phyloP scores from a whole-genome alignment of 92 coral and sea anemone species.

The Bergia sp. region DNA sequence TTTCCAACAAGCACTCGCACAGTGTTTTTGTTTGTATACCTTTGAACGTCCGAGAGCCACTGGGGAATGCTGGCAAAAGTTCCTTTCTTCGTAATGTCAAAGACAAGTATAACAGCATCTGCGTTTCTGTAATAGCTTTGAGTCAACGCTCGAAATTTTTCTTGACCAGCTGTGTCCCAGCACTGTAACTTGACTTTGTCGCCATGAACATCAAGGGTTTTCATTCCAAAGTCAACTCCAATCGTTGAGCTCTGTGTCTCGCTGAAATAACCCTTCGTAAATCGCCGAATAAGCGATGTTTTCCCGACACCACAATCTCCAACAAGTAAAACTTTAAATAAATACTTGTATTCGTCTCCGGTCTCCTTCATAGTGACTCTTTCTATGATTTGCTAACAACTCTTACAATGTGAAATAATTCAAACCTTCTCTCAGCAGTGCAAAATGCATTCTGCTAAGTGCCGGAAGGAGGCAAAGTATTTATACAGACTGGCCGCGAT shows the following conservation, averaged over 20 bases:
- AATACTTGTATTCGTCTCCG: conserved; percentile 75
- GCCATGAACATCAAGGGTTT: conserved; percentile 88
- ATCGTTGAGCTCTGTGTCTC: conserved; percentile 90
- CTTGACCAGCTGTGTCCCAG: conserved; percentile 99
- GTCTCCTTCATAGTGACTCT: conserved; percentile 51
- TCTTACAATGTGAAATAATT: neutral
- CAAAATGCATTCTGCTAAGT: conserved; percentile 8
- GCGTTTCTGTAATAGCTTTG: conserved; percentile 96
- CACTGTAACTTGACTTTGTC: conserved; percentile 96
- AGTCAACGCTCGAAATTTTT: conserved; percentile 86
- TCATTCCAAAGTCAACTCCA: conserved; percentile 92
- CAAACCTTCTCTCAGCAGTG: conserved; percentile 11
- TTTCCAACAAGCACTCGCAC: conserved; percentile 95
- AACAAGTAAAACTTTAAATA: conserved; percentile 89
- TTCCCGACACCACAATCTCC: conserved; percentile 99
- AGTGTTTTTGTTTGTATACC: conserved; percentile 73
- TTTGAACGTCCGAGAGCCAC: conserved; percentile 94
- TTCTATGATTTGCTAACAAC: neutral
- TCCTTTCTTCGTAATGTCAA: conserved; percentile 94
- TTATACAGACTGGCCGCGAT: conserved; percentile 27
- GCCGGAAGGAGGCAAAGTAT: conserved; percentile 1
- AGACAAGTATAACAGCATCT: conserved; percentile 96
- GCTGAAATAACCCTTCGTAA: conserved; percentile 94
- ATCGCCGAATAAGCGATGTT: conserved; percentile 94
- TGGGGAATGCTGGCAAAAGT: conserved; percentile 97